Evolutionary conservation across 2,888 invertebrate genomes (phyloP), one percentile per base, ranked within the genome.

Genomic region (Troides oblongomaculatus): DNA sequence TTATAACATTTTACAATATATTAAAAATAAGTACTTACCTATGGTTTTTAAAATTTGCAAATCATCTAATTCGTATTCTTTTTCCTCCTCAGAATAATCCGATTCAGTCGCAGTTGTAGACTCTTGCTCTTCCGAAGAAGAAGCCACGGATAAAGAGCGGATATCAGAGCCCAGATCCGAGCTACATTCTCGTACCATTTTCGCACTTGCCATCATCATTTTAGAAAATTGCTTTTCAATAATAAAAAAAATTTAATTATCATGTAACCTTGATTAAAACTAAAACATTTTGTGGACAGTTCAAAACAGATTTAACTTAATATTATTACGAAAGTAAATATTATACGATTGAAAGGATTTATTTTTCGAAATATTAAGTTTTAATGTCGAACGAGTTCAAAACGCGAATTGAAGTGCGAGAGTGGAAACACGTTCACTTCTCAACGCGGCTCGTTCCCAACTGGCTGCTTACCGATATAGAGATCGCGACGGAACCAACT

Each of bases 31-130:
- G 12, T 58, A 93, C 96, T 96, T 84, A 97, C 97, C 97, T 73
- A 97, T 97, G 71, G 97, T 97, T 93, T 97, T 97, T 77, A 97
- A 94, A 78, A 97, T 96, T 86, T 97, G 96, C 80, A 97, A 95
- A 84, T 97, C 97, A 75, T 97, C 97, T 77, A 97, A 88, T 81
- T 95, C 94, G 80, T 94, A 95, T 79, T 95, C 94, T 76, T 95
- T 93, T 76, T 94, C 93, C 75, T 93, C 93, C 73, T 93, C 93
- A 1, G 93, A 93, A 80, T 90, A 93, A 68, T 94, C 94, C 0
- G 93, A 93, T 73, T 94, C 93, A 18, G 93, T 93, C 73, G 93
- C 90, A 73, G 92, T 89, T 72, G 93, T 91, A 67, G 93, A 93
- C 36, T 93, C 93, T 76, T 93, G 93, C 75, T 93, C 93, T 77